These are phyloP conservation scores for Tylochromis polylepis DNA, from an alignment of 2,113 vertebrate genomes.

Conservation along the genomic window DNA sequence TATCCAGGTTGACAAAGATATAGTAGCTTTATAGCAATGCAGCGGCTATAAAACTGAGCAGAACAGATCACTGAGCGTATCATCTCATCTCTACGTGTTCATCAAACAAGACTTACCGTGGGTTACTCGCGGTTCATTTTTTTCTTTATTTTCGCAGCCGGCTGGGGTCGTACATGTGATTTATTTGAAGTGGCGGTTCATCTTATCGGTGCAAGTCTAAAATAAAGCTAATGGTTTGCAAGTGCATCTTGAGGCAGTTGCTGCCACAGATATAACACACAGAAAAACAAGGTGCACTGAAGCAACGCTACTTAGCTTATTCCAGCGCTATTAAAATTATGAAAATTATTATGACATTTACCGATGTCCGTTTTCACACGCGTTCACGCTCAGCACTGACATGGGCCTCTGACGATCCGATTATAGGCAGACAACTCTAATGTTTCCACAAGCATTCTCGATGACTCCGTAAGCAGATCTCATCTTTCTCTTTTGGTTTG, in stretches of 20 bases:
- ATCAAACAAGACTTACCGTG: neutral
- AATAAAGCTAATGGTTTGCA: neutral
- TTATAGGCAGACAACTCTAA: neutral
- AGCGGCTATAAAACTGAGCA: too few species aligned
- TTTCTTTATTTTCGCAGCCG: neutral
- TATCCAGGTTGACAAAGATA: neutral
- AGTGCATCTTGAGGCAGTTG: too few species aligned
- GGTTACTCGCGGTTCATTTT: neutral
- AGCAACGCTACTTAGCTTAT: neutral
- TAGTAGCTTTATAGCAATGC: neutral
- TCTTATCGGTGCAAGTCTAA: neutral
- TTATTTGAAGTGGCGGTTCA: neutral
- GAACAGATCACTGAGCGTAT: neutral
- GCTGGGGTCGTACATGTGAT: neutral
- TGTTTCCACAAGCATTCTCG: neutral
- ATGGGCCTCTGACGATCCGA: neutral
- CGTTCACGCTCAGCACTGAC: neutral
- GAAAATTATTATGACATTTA: too few species aligned
- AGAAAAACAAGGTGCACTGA: neutral
- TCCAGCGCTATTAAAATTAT: neutral
- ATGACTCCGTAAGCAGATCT: neutral
- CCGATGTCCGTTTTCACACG: neutral
- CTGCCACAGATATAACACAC: neutral
- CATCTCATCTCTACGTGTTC: neutral
- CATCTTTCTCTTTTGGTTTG: neutral